These are phyloP conservation scores for Corythaixoides concolor DNA, from an alignment of 2,113 vertebrate genomes.

Conservation along the genomic window DNA sequence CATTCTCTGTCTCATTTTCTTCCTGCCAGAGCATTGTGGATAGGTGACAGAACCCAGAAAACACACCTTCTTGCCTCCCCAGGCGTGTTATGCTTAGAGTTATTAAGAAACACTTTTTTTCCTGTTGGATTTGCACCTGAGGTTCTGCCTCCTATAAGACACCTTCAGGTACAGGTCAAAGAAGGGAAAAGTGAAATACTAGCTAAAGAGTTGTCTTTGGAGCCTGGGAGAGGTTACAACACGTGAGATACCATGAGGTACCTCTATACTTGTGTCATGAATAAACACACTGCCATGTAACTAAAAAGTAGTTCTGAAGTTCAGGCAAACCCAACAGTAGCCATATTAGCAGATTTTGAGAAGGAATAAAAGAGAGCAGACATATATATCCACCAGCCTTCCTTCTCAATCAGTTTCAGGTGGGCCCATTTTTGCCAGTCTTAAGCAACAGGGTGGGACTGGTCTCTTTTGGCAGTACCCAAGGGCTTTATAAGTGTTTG, in stretches of 20 bases:
- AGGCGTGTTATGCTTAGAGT: neutral
- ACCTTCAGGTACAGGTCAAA: neutral
- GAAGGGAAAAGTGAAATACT: neutral
- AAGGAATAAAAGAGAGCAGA: neutral
- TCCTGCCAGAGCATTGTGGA: neutral
- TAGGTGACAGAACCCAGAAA: neutral
- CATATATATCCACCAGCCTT: neutral
- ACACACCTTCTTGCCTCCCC: neutral
- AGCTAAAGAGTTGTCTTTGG: neutral
- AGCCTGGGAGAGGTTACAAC: neutral
- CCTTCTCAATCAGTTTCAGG: neutral
- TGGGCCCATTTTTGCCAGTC: neutral
- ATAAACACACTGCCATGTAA: neutral
- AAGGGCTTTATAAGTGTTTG: neutral
- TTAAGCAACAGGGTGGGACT: neutral
- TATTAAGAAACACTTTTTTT: neutral
- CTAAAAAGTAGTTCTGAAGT: neutral
- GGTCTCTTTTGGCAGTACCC: neutral
- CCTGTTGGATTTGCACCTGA: neutral
- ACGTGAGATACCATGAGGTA: neutral
- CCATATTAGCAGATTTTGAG: neutral
- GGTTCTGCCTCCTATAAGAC: neutral
- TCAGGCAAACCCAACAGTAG: neutral
- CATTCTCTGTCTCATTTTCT: slow-evolving; percentile 6
- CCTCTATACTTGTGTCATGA: neutral